These are phyloP conservation scores for Petaurus breviceps DNA, from an alignment of 2,113 vertebrate genomes.

Conservation along the genomic window DNA sequence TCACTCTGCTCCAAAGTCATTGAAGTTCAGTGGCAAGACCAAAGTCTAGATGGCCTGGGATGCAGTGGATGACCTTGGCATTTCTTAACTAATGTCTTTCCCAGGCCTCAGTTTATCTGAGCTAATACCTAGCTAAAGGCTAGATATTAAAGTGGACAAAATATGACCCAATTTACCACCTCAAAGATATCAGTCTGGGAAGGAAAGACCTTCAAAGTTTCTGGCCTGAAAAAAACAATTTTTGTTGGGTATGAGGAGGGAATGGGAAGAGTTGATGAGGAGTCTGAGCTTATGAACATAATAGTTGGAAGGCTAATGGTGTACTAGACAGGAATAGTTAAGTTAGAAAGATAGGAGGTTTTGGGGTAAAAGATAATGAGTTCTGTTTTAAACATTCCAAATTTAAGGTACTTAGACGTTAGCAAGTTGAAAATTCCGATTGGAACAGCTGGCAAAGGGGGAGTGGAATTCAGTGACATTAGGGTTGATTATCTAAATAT, in stretches of 20 bases:
- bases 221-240: too few species aligned
- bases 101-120: too few species aligned
- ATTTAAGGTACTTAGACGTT: neutral
- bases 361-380: neutral
- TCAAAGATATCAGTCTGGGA: neutral
- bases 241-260: neutral
- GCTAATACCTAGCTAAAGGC: too few species aligned
- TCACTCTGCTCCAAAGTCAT: neutral
- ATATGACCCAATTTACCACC: neutral
- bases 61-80: neutral
- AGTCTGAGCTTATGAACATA: neutral
- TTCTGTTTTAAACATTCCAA: neutral
- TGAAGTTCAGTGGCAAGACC: neutral
- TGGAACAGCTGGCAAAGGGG: too few species aligned
- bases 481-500: neutral
- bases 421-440: neutral
- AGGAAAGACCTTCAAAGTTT: neutral
- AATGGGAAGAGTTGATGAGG: too few species aligned
- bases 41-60: neutral
- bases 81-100: too few species aligned
- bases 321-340: neutral
- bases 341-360: neutral
- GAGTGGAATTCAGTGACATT: neutral
- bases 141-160: too few species aligned
- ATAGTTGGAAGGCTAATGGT: neutral